Base-by-base conservation (phyloP, 2,888 invertebrate species). In the Helicoverpa assulta region DNA sequence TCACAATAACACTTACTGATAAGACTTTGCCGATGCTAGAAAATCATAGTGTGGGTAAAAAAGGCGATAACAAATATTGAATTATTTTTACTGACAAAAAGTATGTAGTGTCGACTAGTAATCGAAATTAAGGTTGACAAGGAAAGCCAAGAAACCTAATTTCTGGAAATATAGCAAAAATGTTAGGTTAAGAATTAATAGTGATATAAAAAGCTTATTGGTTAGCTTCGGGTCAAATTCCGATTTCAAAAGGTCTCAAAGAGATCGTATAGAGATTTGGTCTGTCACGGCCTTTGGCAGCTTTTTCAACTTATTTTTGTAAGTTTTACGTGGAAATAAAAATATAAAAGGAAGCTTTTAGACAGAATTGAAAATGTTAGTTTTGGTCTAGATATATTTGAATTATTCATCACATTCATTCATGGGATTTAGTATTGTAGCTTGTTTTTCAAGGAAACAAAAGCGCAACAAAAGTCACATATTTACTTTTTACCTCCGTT, bases 121-220 rank as follows among this genome's bases (percentile, higher is more conserved):
- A 12, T 37, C 10, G 5, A 2, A 10, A 37, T 40, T 40, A 40
- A 40, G 0, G 10, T 40, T 14, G 40, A 40, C 4, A 4, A 12
- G 14, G 14, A 40, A 40, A 40, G 40, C 40, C 10, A 14, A 14
- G 12, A 12, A 40, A 40, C 10, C 33, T 5, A 1, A 8, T 10
- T 33, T 33, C 8, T 3, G 33, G 33, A 33, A 33, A 33, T 33
- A 33, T 33, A 33, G 33, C 7, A 14, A 40, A 40, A 40, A 40
- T 12, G 40, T 40, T 14, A 10, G 33, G 40, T 2, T 53, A 51
- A 5, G 19, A 16, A 57, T 68, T 18, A 56, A 75, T 19, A 0
- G 19, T 26, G 12, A 61, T 70, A 16, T 61, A 47, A 61, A 54
- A 21, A 19, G 12, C 37, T 69, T 12, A 29, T 10, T 12, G 50